These are phyloP conservation scores for Plodia interpunctella DNA, from an alignment of 1,140 invertebrate species.

Conservation along the genomic window DNA sequence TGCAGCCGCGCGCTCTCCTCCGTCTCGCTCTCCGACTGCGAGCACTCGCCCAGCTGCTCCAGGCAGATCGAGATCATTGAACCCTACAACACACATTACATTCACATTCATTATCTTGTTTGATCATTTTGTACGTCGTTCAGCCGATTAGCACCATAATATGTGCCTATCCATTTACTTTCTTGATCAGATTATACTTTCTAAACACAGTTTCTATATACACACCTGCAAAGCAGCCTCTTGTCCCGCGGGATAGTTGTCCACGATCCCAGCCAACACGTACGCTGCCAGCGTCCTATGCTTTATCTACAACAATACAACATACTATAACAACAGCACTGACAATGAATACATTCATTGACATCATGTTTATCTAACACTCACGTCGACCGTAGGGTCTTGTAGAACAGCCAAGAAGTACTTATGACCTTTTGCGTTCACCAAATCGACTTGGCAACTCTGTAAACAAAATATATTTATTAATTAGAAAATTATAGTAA, in stretches of 20 bases:
- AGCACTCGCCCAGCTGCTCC: slow-evolving; percentile 87
- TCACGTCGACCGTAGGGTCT: slow-evolving; percentile 89
- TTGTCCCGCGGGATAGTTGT: slow-evolving; percentile 91
- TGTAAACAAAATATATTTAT: slow-evolving; percentile 63
- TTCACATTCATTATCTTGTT: neutral
- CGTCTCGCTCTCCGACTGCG: slow-evolving; percentile 57
- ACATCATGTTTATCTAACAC: too few species aligned
- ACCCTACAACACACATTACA: slow-evolving; percentile 74
- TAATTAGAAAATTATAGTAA: too few species aligned
- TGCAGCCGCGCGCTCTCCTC: slow-evolving; percentile 71
- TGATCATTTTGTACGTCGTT: too few species aligned
- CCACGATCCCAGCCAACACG: slow-evolving; percentile 94
- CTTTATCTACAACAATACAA: slow-evolving; percentile 79
- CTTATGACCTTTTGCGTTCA: slow-evolving; percentile 96
- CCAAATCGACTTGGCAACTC: slow-evolving; percentile 96
- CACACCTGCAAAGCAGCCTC: slow-evolving; percentile 84
- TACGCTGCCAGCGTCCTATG: slow-evolving; percentile 94
- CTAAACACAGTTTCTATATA: too few species aligned
- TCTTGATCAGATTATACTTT: too few species aligned
- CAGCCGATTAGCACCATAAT: too few species aligned
- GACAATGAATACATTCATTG: too few species aligned
- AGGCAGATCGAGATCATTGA: slow-evolving; percentile 93
- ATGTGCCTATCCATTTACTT: too few species aligned
- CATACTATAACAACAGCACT: too few species aligned
- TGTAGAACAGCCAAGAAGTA: slow-evolving; percentile 95